These are phyloP conservation scores for Picus viridis DNA, from an alignment of 2,797 vertebrate genomes.

Conservation along the genomic window DNA sequence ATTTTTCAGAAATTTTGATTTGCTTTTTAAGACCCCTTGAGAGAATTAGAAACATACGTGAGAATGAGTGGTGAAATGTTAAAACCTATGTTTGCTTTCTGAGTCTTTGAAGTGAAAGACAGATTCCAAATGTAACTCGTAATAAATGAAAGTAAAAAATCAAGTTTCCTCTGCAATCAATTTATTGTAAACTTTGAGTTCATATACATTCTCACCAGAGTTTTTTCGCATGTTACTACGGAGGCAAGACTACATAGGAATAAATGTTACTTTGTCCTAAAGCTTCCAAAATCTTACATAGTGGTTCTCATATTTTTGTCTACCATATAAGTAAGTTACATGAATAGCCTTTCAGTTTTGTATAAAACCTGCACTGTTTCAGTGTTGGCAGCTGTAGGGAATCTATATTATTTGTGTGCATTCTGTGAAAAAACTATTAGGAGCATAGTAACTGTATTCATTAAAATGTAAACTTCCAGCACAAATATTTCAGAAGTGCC, in stretches of 20 bases:
- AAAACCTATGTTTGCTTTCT: slow-evolving; percentile 60
- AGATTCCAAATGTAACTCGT: slow-evolving; percentile 49
- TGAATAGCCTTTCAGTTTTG: slow-evolving; percentile 77
- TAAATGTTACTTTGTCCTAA: slow-evolving; percentile 63
- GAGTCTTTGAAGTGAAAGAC: slow-evolving; percentile 67
- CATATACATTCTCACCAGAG: slow-evolving; percentile 47
- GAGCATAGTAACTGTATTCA: slow-evolving; percentile 87
- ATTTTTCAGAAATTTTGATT: slow-evolving; percentile 69
- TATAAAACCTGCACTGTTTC: slow-evolving; percentile 81
- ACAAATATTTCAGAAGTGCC: slow-evolving; percentile 72
- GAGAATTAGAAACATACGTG: slow-evolving; percentile 74
- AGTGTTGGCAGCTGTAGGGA: slow-evolving; percentile 80
- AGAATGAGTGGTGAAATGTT: slow-evolving; percentile 66
- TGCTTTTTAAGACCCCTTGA: slow-evolving; percentile 47
- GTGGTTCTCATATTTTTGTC: slow-evolving; percentile 68
- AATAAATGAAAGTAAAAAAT: slow-evolving; percentile 63
- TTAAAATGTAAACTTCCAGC: slow-evolving; percentile 77
- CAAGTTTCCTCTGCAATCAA: slow-evolving; percentile 39
- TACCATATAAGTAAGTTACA: slow-evolving; percentile 56
- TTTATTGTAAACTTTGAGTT: slow-evolving; percentile 56
- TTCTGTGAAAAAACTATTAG: slow-evolving; percentile 82
- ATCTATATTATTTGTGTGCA: slow-evolving; percentile 84
- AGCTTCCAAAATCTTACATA: slow-evolving; percentile 55
- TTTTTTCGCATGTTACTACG: slow-evolving; percentile 38
- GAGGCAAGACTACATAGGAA: slow-evolving; percentile 58